These are phyloP conservation scores for Megaptera novaeangliae DNA, from an alignment of 2,113 vertebrate genomes.

Conservation along the genomic window DNA sequence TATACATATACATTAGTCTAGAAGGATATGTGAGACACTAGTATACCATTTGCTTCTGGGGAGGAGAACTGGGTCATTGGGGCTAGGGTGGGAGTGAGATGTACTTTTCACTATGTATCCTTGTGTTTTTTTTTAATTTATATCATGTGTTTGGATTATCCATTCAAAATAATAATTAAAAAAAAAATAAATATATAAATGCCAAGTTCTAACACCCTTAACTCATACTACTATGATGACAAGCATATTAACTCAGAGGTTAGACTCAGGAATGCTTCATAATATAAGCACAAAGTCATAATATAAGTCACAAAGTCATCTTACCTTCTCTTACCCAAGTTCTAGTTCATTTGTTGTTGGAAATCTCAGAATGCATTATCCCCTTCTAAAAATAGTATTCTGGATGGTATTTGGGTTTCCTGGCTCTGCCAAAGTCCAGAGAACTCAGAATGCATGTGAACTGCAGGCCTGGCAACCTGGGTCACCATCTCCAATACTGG, in stretches of 20 bases:
- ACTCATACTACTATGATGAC: background rate
- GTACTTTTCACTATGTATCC: background rate
- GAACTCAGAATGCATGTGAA: background rate
- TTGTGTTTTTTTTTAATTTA: background rate
- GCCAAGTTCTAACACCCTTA: background rate
- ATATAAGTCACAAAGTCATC: background rate
- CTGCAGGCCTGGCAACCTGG: background rate
- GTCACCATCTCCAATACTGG: background rate
- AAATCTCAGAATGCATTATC: slow-evolving; percentile 25
- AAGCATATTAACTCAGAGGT: slow-evolving; percentile 19
- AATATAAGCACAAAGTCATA: background rate
- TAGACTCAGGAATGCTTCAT: background rate
- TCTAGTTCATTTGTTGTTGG: slow-evolving; percentile 24
- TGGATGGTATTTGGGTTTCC: slow-evolving; percentile 6
- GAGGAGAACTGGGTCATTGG: background rate
- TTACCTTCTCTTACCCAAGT: background rate
- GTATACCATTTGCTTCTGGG: background rate
- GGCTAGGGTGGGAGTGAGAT: background rate
- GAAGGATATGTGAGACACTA: background rate
- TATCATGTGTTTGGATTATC: background rate
- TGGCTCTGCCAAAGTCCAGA: slow-evolving; percentile 11
- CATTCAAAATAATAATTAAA: background rate
- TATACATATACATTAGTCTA: background rate
- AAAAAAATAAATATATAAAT: background rate
- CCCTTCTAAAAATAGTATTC: slow-evolving; percentile 11